Evolutionary conservation across 2,888 invertebrate species (phyloP).

Genomic region (Bimastos eiseni): DNA sequence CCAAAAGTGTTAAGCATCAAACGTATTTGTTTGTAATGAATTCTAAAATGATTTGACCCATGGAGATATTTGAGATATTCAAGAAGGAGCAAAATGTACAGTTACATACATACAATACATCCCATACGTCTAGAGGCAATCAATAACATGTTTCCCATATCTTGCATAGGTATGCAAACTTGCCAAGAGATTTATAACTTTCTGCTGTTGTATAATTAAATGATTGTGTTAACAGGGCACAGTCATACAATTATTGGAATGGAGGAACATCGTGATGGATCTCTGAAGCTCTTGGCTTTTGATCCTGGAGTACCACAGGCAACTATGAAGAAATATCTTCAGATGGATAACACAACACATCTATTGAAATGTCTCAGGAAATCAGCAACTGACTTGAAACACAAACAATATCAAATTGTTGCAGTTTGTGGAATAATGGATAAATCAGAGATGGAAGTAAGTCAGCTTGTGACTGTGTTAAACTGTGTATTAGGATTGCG

Average conservation of each 20-base stretch:
- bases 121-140: background rate
- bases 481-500: background rate
- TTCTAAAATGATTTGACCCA: too few relatives aligned
- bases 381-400: conserved; percentile 76
- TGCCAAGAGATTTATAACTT: background rate
- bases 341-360: conserved; percentile 63
- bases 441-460: conserved; percentile 68
- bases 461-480: background rate
- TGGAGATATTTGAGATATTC: background rate
- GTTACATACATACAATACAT: background rate
- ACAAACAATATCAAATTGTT: conserved; percentile 84
- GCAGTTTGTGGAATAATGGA: conserved; percentile 76
- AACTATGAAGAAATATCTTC: conserved; percentile 74
- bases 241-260: conserved; percentile 87
- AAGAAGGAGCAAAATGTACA: background rate
- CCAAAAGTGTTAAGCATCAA: too few relatives aligned
- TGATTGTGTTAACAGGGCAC: conserved; percentile 69
- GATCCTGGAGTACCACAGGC: conserved; percentile 79
- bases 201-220: background rate
- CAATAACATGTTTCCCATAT: background rate
- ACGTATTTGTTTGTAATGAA: too few relatives aligned
- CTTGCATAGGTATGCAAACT: background rate
- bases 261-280: conserved; percentile 69
- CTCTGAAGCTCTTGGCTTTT: conserved; percentile 73
- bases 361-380: conserved; percentile 72